Evolutionary conservation across 2,797 vertebrate species (phyloP).

Genomic region (Lutjanus argentimaculatus): DNA sequence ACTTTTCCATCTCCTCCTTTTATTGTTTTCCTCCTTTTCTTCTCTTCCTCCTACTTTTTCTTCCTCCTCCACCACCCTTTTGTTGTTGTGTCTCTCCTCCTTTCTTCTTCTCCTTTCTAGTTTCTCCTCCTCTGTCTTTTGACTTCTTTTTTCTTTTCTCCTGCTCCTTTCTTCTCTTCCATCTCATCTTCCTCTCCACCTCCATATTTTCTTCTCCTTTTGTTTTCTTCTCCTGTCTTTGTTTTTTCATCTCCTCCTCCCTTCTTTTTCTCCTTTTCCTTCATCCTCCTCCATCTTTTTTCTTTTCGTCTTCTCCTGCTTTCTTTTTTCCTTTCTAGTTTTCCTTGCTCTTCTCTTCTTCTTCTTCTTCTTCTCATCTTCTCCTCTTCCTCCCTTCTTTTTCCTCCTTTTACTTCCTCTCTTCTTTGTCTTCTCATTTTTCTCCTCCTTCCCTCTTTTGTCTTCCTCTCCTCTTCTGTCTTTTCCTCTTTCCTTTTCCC

Average conservation of each 20-base stretch:
- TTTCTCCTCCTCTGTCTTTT: background rate
- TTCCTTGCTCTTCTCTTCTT: background rate
- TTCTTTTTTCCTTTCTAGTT: too few relatives aligned
- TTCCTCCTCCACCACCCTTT: background rate
- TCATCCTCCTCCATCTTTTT: background rate
- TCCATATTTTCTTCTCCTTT: too few relatives aligned
- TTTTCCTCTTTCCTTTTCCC: background rate
- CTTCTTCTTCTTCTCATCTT: background rate
- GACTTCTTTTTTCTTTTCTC: background rate
- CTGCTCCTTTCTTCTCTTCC: background rate
- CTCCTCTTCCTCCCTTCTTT: background rate
- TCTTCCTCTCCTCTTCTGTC: too few relatives aligned
- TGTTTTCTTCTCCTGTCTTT: background rate
- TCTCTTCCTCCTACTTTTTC: background rate
- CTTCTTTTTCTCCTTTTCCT: background rate
- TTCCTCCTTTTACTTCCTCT: too few relatives aligned
- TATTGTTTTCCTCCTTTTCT: too few relatives aligned
- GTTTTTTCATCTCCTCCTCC: background rate
- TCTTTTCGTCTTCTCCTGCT: background rate
- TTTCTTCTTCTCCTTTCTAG: too few relatives aligned
- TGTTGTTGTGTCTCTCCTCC: too few relatives aligned
- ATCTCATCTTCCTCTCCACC: too few relatives aligned
- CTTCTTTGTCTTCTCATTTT: too few relatives aligned
- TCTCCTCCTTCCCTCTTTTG: fast-evolving
- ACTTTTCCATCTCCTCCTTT: background rate